These are phyloP conservation scores for Parnassius mnemosyne DNA, from an alignment of 2,888 invertebrate genomes.

Conservation along the genomic window DNA sequence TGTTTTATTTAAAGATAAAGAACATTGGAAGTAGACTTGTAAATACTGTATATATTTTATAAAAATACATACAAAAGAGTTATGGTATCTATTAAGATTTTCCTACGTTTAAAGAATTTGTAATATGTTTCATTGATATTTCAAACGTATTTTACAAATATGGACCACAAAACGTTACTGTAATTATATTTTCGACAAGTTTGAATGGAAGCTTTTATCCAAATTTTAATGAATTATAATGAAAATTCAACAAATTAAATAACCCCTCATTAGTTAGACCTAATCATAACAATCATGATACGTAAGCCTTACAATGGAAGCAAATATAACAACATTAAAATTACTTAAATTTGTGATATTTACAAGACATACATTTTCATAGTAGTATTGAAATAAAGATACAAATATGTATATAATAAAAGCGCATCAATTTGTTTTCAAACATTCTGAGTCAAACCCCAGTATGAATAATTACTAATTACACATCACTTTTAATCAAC, in stretches of 20 bases:
- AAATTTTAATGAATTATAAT: conserved; percentile 30
- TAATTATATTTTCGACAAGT: conserved; percentile 29
- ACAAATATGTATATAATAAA: conserved; percentile 64
- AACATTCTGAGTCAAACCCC: conserved; percentile 66
- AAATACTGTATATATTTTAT: conserved; percentile 70
- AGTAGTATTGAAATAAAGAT: conserved; percentile 60
- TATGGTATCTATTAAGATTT: conserved; percentile 61
- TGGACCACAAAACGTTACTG: conserved; percentile 57
- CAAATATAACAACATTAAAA: conserved; percentile 73
- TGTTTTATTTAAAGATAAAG: conserved; percentile 58
- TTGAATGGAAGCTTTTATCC: conserved; percentile 34
- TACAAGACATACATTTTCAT: conserved; percentile 59
- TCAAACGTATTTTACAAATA: conserved; percentile 57
- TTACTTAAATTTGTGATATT: conserved; percentile 65
- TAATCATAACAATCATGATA: conserved; percentile 64
- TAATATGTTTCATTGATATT: conserved; percentile 78
- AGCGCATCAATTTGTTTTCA: conserved; percentile 76
- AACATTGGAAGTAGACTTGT: conserved; percentile 72
- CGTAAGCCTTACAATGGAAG: conserved; percentile 72
- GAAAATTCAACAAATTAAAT: conserved; percentile 49
- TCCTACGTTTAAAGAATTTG: conserved; percentile 58
- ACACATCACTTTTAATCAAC: conserved; percentile 59
- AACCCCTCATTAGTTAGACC: conserved; percentile 44
- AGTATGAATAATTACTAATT: conserved; percentile 57
- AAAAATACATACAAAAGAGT: conserved; percentile 77